A percentile compares a stretch with the other conserved stretches of the same genome.
Evolutionary conservation across 2,113 vertebrate genomes (phyloP).

Genomic region (Tretioscincus oriximinensis): DNA sequence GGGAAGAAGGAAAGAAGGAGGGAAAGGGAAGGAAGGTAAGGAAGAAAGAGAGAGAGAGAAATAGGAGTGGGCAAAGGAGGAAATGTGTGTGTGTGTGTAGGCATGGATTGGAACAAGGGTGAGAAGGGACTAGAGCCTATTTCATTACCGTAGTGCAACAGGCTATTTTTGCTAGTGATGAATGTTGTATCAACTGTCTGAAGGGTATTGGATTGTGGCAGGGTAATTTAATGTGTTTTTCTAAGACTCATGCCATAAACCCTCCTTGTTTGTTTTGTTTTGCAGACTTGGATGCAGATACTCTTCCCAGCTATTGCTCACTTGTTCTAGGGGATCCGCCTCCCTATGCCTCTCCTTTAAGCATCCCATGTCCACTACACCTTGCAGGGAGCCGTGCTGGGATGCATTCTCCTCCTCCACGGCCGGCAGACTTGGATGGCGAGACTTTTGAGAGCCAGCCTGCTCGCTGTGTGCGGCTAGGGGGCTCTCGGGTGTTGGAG

Average conservation of each 20-base stretch:
- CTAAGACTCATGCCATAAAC: background rate
- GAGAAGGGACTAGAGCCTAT: no score
- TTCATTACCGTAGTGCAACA: no score
- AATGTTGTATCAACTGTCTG: no score
- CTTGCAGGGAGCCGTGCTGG: constrained; percentile 74
- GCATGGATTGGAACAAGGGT: no score
- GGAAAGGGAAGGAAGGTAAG: no score
- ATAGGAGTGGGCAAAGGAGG: no score
- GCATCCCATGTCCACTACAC: constrained; percentile 71
- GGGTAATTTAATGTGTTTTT: no score
- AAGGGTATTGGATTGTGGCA: no score
- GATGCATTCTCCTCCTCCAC: constrained; percentile 90
- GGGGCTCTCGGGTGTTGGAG: constrained; percentile 78
- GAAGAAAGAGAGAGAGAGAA: no score
- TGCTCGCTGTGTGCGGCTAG: constrained; percentile 84
- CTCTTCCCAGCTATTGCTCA: constrained; percentile 57
- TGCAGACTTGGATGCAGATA: constrained; percentile 69
- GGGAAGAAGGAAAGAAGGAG: no score
- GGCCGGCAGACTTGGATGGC: constrained; percentile 77
- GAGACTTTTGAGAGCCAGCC: constrained; percentile 91
- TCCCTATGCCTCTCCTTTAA: constrained; percentile 58
- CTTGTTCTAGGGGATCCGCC: constrained; percentile 62
- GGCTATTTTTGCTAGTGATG: no score
- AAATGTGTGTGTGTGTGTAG: no score
- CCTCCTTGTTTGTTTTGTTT: constrained; percentile 4